Percentiles rank a stretch among this genome's conserved stretches.
Conservation (phyloP, 2,888 invertebrate genomes). For the Spicauda simplicius region DNA sequence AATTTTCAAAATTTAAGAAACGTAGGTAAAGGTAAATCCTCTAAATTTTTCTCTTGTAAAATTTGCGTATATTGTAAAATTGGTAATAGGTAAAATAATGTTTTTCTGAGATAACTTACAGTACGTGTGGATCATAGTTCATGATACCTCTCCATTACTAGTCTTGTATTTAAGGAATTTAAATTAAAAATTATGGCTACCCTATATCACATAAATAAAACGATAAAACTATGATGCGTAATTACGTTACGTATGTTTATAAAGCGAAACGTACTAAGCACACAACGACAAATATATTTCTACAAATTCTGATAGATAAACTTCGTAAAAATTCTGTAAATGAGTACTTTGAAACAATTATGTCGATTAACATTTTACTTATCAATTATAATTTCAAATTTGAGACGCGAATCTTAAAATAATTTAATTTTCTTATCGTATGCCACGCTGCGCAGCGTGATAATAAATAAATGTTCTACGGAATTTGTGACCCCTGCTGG, state of each 20-base stretch:
- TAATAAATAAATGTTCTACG: conserved; percentile 33
- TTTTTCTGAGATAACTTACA: too few species aligned
- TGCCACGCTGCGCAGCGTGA: conserved; percentile 32
- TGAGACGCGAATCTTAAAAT: conserved; percentile 11
- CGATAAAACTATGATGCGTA: conserved; percentile 7
- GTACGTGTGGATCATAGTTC: too few species aligned
- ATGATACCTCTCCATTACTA: too few species aligned
- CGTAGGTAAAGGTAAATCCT: too few species aligned
- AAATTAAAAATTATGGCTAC: conserved; percentile 50
- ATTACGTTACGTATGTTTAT: background rate
- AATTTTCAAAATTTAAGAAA: too few species aligned
- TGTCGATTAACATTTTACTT: background rate
- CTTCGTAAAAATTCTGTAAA: background rate
- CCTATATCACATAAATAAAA: conserved; percentile 55
- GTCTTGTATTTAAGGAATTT: too few species aligned
- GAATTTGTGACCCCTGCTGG: background rate
- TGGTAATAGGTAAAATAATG: too few species aligned
- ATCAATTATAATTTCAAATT: background rate
- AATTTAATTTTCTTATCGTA: conserved; percentile 29
- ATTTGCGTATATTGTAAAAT: too few species aligned
- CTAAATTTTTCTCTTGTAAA: too few species aligned
- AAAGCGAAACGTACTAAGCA: too few species aligned
- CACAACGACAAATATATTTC: too few species aligned
- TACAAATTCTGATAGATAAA: too few species aligned
- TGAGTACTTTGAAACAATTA: background rate